phyloP scores from a whole-genome alignment of 1,140 invertebrate genomes.

The Onthophagus taurus region DNA sequence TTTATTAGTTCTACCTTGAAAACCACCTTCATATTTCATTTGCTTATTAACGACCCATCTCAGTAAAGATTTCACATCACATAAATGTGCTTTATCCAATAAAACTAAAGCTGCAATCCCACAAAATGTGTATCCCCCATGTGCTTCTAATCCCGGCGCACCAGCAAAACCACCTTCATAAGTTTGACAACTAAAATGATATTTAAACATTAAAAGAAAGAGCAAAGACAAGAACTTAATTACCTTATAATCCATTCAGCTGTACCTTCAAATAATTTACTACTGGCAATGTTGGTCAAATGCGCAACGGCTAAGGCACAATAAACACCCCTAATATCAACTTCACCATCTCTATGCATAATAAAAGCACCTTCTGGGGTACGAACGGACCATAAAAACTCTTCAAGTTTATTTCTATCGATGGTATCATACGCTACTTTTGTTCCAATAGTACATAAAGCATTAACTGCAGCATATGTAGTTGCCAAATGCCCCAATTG shows the following conservation, averaged over 20 bases:
- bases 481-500: constrained; percentile 90
- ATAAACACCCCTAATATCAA: constrained; percentile 90
- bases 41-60: constrained; percentile 83
- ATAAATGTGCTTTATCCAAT: constrained; percentile 67
- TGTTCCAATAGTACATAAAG: constrained; percentile 81
- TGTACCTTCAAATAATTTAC: constrained; percentile 73
- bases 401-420: constrained; percentile 44
- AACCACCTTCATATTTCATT: constrained; percentile 85
- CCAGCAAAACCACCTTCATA: constrained; percentile 98
- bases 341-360: constrained; percentile 89
- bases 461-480: constrained; percentile 94
- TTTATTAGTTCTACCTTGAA: constrained; percentile 95
- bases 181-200: constrained; percentile 71
- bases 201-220: constrained; percentile 7
- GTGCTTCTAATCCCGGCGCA: constrained; percentile 90
- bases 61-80: constrained; percentile 68
- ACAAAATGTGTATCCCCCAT: constrained; percentile 98
- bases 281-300: constrained; percentile 64
- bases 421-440: constrained; percentile 79
- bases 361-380: constrained; percentile 82
- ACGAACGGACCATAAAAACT: constrained; percentile 70
- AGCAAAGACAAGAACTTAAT: constrained; percentile 9
- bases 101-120: constrained; percentile 81
- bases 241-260: constrained; percentile 80
- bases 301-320: constrained; percentile 87